Base-by-base conservation (phyloP, 2,797 vertebrate genomes). In the Mergus octosetaceus region DNA sequence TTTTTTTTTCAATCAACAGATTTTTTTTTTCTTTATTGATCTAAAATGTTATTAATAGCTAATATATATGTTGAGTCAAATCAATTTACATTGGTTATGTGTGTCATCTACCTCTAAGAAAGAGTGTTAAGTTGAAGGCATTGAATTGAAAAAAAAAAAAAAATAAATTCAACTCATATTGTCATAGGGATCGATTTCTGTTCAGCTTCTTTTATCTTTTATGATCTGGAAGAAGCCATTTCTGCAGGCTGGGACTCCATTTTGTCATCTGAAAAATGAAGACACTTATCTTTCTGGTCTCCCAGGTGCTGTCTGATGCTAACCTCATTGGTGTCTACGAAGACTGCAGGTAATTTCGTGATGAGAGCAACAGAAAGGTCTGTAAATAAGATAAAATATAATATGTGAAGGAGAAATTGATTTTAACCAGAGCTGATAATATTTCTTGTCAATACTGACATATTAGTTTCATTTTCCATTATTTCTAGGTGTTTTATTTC, bases 371-470 rank as follows among this genome's bases (percentile, higher is more conserved):
- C 18, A 62, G 64, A 88, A 90, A 70, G n/a, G 27, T 36, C 62
- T 91, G 64, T 76, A 95, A 95, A 93, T 71, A 85, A 79, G 39
- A 85, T 13, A 82, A 88, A 86, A 78, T 85, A 91, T 78, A 91
- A 78, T 66, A 81, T 0, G 0, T 84, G 66, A 88, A 73, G 83
- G 13, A 86, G 19, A 22, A 77, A 92, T 73, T 86, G 56, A 88
- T 91, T 96, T 93, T 73, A 84, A 69, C 38, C 28, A 39, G n/a
- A 57, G 17, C 9, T 86, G 70, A 87, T 64, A 77, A 76, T 85
- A 94, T 62, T 91, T 96, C 49, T 91, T 91, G 76, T 87, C 82
- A 93, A 89, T 90, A 90, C 66, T 88, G 47, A 84, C 54, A n/a
- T 62, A 87, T 56, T 81, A 78, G 74, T 82, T 95, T 86, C 38